These are phyloP conservation scores for Phalacrocorax brasilianus DNA, from an alignment of 2,113 vertebrate species.

Conservation along the genomic window DNA sequence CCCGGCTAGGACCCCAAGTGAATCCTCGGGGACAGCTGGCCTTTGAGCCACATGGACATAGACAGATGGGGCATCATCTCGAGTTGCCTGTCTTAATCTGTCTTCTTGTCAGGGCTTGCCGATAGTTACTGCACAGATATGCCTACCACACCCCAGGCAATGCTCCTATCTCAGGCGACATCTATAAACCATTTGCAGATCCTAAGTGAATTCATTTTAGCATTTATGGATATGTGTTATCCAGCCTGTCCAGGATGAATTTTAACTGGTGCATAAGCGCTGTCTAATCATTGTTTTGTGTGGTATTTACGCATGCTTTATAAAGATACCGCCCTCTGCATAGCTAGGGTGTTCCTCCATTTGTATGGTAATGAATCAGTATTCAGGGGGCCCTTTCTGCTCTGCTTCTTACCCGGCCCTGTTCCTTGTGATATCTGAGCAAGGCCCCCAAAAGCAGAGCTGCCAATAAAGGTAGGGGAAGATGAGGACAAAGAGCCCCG, in stretches of 20 bases:
- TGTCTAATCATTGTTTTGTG: background rate
- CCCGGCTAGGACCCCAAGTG: background rate
- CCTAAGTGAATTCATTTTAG: background rate
- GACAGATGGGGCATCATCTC: background rate
- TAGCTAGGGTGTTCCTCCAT: background rate
- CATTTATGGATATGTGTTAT: background rate
- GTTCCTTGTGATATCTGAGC: background rate
- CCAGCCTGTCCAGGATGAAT: conserved; percentile 14
- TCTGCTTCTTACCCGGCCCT: background rate
- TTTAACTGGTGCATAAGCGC: background rate
- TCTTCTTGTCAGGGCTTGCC: background rate
- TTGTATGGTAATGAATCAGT: background rate
- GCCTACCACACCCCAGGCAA: background rate
- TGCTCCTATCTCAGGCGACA: background rate
- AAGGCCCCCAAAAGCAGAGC: background rate
- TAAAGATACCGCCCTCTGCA: background rate
- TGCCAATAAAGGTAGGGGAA: background rate
- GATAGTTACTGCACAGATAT: background rate
- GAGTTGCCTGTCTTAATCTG: background rate
- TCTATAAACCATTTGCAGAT: background rate
- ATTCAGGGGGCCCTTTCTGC: background rate
- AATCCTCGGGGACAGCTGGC: background rate
- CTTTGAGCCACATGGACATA: background rate
- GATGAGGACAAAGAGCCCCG: background rate
- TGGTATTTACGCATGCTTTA: background rate